Base-by-base conservation (phyloP, 2,113 vertebrate genomes). In the Gulo gulo region DNA sequence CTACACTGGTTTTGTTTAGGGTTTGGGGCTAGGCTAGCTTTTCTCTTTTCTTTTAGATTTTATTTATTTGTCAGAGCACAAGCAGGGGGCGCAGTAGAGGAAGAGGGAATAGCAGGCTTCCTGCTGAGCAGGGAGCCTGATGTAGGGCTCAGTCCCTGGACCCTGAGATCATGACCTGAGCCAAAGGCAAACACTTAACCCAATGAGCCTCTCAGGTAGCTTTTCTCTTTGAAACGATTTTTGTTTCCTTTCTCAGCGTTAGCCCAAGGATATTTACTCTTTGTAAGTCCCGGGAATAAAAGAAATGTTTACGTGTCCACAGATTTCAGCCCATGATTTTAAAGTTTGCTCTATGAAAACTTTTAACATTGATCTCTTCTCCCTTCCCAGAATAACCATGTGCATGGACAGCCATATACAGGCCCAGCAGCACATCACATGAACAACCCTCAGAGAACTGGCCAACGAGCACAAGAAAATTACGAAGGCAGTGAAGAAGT, bases 361-460 rank as follows among this genome's bases (percentile, higher is more conserved):
- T 79, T 86, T 79, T 97, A 92, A 97, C 80, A 5, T 79, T 94
- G 7, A 15, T 97, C 74, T 94, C 78, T 96, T 92, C 50, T 98
- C 12, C 96, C 94, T 55, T 98, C 98, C 14, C 98, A 99, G 99
- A 99, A 99, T 99, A 99, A 99, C 99, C 99, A 99, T 97, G 99
- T 99, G 97, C 99, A 99, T 96, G 99, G 99, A 99, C 99, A 99
- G 99, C 99, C 99, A 21, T 99, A 99, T 98, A 99, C 99, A 42
- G 99, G 99, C 97, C 99, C 99, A 7, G 99, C 99, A 98, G 99
- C 99, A 98, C 99, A 99, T 98, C 99, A 99, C 98, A 99, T 99
- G 99, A 99, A 99, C 99, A 99, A 99, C 99, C 99, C 99, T 98
- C 99, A 99, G 98, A 99, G 99, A 98, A 98, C 99, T 94, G 99